Percentiles rank a stretch among this genome's conserved stretches.
Evolutionary conservation across 2,797 vertebrate species (phyloP).

Genomic region (Danio kyathit): DNA sequence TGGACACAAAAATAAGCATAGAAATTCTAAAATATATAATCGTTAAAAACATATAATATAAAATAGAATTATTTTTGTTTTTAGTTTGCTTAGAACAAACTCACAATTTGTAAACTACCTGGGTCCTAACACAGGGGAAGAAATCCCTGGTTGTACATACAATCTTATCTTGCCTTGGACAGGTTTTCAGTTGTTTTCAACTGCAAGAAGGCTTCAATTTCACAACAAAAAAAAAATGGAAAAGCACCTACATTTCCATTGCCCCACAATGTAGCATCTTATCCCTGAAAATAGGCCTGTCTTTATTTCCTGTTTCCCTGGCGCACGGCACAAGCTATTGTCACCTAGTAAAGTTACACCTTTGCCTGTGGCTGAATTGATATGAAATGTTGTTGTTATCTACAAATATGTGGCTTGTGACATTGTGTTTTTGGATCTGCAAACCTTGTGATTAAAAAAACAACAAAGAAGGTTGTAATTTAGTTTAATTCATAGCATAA

Average conservation of each 20-base stretch:
- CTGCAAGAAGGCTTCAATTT: constrained; percentile 56
- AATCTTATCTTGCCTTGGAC: constrained; percentile 22
- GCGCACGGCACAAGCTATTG: background rate
- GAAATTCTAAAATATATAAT: background rate
- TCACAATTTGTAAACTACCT: background rate
- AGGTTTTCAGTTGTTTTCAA: constrained; percentile 42
- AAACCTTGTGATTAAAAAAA: constrained; percentile 2
- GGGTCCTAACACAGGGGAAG: constrained; percentile 45
- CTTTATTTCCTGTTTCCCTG: constrained; percentile 25
- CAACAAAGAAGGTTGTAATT: background rate
- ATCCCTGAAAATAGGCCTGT: constrained; percentile 23
- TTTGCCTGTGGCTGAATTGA: constrained; percentile 2
- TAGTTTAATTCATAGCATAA: background rate
- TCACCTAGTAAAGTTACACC: background rate
- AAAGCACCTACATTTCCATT: constrained; percentile 45
- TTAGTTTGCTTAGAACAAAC: background rate
- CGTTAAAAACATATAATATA: background rate
- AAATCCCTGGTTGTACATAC: constrained; percentile 55
- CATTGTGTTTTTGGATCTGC: background rate
- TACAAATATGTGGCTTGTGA: constrained; percentile 9
- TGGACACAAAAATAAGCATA: background rate
- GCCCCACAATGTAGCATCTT: constrained; percentile 11
- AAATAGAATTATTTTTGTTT: background rate
- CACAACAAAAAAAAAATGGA: constrained; percentile 40
- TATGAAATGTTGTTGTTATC: constrained; percentile 20